Percentiles rank a stretch among this genome's conserved stretches.
Evolutionary conservation across 2,888 invertebrate genomes (phyloP).

Genomic region (Eilema caniola): DNA sequence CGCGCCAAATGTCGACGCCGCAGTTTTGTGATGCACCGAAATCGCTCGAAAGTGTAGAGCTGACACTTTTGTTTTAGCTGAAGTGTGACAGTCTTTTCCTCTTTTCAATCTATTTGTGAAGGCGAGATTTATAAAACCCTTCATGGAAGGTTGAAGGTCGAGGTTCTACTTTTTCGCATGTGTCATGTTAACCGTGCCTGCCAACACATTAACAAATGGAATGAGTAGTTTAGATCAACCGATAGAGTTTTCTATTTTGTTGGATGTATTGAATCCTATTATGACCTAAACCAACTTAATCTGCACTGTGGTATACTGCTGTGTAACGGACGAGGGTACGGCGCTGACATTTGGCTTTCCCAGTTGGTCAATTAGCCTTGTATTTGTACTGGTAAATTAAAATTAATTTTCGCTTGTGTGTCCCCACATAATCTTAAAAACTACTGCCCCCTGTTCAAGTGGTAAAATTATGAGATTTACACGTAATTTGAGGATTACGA

Average conservation of each 20-base stretch:
- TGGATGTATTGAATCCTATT: neutral
- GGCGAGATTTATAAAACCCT: neutral
- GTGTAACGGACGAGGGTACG: neutral
- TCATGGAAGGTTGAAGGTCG: neutral
- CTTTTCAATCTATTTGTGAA: neutral
- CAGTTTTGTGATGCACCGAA: slow-evolving; percentile 22
- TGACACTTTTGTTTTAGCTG: slow-evolving; percentile 2
- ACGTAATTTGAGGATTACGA: too few relatives aligned
- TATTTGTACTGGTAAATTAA: too few relatives aligned
- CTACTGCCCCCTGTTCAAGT: too few relatives aligned
- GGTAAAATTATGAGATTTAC: too few relatives aligned
- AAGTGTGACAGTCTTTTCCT: neutral
- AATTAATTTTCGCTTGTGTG: too few relatives aligned
- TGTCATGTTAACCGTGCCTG: neutral
- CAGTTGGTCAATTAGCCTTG: too few relatives aligned
- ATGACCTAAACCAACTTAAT: neutral
- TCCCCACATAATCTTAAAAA: too few relatives aligned
- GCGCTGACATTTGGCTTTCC: too few relatives aligned
- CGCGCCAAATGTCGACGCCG: slow-evolving; percentile 77
- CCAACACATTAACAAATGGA: neutral
- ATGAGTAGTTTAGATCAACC: neutral
- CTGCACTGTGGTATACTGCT: neutral
- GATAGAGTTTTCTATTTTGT: neutral
- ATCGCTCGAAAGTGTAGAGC: neutral
- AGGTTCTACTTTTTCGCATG: neutral